Percentiles rank a stretch among this genome's conserved stretches.
phyloP scores from a whole-genome alignment of 2,797 vertebrate genomes.

The Acestrorhynchus altus region DNA sequence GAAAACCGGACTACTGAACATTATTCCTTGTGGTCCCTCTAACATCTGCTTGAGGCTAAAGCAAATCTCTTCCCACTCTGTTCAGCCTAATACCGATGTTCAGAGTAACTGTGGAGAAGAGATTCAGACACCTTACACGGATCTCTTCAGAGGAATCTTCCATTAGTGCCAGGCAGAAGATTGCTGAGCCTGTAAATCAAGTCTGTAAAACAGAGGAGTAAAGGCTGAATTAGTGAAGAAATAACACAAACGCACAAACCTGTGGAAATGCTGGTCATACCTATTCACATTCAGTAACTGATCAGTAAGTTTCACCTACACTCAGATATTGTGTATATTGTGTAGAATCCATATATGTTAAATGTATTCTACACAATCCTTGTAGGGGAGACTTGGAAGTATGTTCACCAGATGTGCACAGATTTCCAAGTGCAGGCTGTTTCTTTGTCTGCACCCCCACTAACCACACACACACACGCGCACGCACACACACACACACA shows the following conservation, averaged over 20 bases:
- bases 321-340: too few relatives aligned
- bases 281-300: background rate
- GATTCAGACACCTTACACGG: background rate
- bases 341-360: too few relatives aligned
- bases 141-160: background rate
- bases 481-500: background rate
- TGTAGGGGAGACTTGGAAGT: conserved; percentile 28
- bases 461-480: background rate
- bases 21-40: background rate
- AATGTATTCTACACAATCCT: background rate
- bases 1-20: background rate
- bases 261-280: background rate
- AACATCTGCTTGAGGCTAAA: background rate
- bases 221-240: background rate
- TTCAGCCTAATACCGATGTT: background rate
- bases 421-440: conserved; percentile 33
- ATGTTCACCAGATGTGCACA: conserved; percentile 63
- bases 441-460: background rate
- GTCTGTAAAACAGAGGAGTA: background rate
- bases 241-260: background rate
- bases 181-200: conserved; percentile 11
- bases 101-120: background rate
- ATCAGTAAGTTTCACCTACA: background rate
- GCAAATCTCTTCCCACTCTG: background rate
- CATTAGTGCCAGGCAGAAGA: conserved; percentile 12